Base-by-base conservation (phyloP, 2,113 vertebrate species). In the Syrrhaptes paradoxus region DNA sequence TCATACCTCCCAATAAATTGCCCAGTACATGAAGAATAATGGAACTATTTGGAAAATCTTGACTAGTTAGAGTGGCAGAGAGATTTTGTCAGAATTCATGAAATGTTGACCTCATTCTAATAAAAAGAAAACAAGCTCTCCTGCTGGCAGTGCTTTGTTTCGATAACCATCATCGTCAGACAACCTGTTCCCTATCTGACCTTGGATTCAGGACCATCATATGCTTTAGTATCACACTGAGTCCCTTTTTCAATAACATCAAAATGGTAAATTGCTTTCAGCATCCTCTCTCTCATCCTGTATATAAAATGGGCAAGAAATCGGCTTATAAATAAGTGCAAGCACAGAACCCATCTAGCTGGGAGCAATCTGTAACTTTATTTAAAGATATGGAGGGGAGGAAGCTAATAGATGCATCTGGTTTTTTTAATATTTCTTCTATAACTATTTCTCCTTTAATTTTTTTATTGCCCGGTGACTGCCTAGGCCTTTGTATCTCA, bases 221-320 rank as follows among this genome's bases (percentile, higher is more conserved):
- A 58, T 17, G 29, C 76, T 86, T 81, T 63, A 91, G 32, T 74
- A 62, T 34, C 65, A 38, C 72, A 48, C 0, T 20, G 48, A 85
- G 46, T 85, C 81, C 74, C 63, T 93, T 38, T 83, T 93, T 83
- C 94, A 94, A 4, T 83, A 84, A 59, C 51, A 90, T 91, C 78
- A 83, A 70, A 88, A 90, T 80, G 57, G 68, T 83, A 83, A 89
- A 88, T 93, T 93, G 78, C 81, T 95, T 96, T 93, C 74, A 55
- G 51, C 45, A 61, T 79, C 66, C 43, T 87, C 54, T 93, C 51
- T 80, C 86, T 86, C 74, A 62, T 89, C 66, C 62, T 89, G 28
- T 77, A 16, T 70, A 87, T 70, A 63, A 90, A 71, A 73, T 51
- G 31, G 70, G n/a, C 63, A 75, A 92, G 68, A 90, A 92, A 81